Evolutionary conservation across 2,113 vertebrate species (phyloP).

Genomic region (Sceloporus undulatus): DNA sequence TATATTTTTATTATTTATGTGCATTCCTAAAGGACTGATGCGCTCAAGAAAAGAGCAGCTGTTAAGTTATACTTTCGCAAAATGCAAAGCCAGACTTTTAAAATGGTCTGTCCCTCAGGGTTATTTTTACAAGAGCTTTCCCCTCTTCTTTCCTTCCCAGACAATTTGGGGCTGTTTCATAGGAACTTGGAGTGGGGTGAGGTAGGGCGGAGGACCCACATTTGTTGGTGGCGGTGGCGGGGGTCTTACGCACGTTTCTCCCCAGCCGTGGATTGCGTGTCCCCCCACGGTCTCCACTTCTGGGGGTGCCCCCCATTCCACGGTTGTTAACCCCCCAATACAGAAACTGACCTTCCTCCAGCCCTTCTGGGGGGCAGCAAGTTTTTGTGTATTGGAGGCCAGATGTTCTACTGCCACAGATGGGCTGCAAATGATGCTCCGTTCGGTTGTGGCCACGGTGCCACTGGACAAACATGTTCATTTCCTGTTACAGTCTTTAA

Average conservation of each 20-base stretch:
- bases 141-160: slow-evolving; percentile 49
- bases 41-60: slow-evolving; percentile 73
- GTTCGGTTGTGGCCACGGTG: slow-evolving; percentile 57
- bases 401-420: slow-evolving; percentile 72
- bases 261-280: background rate
- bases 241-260: too few species aligned
- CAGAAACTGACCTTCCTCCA: too few species aligned
- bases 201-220: too few species aligned
- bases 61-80: slow-evolving; percentile 76
- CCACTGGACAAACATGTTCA: slow-evolving; percentile 27
- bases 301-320: too few species aligned
- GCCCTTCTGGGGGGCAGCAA: too few species aligned
- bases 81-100: slow-evolving; percentile 74
- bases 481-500: slow-evolving; percentile 46
- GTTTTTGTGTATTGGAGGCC: slow-evolving; percentile 30
- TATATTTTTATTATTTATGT: slow-evolving; percentile 77
- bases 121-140: slow-evolving; percentile 73
- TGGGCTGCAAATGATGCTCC: slow-evolving; percentile 69
- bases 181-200: too few species aligned
- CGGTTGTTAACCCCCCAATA: too few species aligned
- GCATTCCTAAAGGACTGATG: slow-evolving; percentile 80
- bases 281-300: too few species aligned
- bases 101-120: slow-evolving; percentile 79
- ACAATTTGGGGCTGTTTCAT: slow-evolving; percentile 50
- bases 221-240: too few species aligned